phyloP scores from a whole-genome alignment of 2,113 vertebrate species.

The Bubalus kerabau region DNA sequence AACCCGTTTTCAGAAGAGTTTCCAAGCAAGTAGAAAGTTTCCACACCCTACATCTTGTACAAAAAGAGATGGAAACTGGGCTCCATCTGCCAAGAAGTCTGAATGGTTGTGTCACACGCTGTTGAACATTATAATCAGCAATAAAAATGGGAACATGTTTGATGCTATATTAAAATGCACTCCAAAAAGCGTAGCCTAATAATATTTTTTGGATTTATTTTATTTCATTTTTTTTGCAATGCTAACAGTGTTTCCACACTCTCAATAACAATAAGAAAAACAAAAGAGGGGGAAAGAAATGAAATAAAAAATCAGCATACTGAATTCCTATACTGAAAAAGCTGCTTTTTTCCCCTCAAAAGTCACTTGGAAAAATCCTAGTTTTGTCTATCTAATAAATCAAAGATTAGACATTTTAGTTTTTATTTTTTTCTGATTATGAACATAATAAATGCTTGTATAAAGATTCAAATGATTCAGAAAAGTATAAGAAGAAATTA shows the following conservation, averaged over 20 bases:
- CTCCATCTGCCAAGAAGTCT: slow-evolving; percentile 77
- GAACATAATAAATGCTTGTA: not conserved
- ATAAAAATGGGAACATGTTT: slow-evolving; percentile 74
- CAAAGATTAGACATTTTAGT: not conserved
- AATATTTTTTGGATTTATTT: slow-evolving; percentile 32
- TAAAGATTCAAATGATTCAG: slow-evolving; percentile 18
- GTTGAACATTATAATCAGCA: slow-evolving; percentile 73
- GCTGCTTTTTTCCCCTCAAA: not conserved
- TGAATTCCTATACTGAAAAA: not conserved
- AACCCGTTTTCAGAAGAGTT: slow-evolving; percentile 85
- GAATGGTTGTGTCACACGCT: slow-evolving; percentile 74
- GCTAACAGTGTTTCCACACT: slow-evolving; percentile 26
- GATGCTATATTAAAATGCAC: slow-evolving; percentile 70
- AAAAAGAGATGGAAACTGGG: slow-evolving; percentile 82
- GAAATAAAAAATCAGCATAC: not conserved
- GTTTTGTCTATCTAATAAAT: not conserved
- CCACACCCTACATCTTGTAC: slow-evolving; percentile 82
- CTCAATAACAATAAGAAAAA: slow-evolving; percentile 44
- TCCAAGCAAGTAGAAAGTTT: slow-evolving; percentile 88
- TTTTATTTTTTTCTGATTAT: slow-evolving; percentile 36
- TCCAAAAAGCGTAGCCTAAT: slow-evolving; percentile 62
- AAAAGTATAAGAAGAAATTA: not conserved
- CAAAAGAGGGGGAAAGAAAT: not conserved
- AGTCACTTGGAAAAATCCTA: not conserved
- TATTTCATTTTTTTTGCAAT: slow-evolving; percentile 52